Conservation (phyloP, 2,888 invertebrate species). For the Morpho achilles region DNA sequence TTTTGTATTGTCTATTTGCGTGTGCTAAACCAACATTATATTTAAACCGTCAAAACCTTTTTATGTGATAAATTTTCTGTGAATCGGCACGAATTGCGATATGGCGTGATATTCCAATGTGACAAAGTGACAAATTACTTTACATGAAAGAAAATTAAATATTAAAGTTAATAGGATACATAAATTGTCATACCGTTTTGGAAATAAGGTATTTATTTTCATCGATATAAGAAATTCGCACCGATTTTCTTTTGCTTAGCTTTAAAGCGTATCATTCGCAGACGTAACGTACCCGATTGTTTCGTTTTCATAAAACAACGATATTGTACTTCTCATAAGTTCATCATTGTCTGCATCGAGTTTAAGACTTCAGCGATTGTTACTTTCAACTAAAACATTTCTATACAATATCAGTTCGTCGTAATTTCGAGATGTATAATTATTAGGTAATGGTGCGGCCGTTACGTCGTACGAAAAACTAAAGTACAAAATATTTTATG, state of each 20-base stretch:
- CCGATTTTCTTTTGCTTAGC: not conserved
- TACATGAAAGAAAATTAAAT: no score
- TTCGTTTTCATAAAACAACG: constrained; percentile 47
- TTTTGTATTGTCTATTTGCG: no score
- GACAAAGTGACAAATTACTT: no score
- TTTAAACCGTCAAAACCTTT: no score
- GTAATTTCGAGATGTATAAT: constrained; percentile 49
- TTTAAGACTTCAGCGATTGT: constrained; percentile 23
- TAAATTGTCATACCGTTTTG: no score
- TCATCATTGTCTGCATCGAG: constrained; percentile 33
- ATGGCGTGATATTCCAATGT: no score
- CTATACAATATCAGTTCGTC: constrained; percentile 29
- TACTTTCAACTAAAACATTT: constrained; percentile 16
- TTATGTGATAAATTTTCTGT: no score
- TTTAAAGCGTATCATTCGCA: constrained; percentile 2
- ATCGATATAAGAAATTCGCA: not conserved
- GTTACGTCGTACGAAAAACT: constrained; percentile 63
- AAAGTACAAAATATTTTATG: constrained; percentile 79
- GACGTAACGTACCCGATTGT: not conserved
- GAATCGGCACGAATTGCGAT: no score
- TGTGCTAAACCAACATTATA: no score
- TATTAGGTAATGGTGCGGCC: constrained; percentile 63
- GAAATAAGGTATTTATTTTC: no score
- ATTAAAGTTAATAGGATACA: no score
- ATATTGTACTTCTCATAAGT: constrained; percentile 76